Evolutionary conservation across 1,140 invertebrate species (phyloP).

Genomic region (Ostrea denselamellosa): DNA sequence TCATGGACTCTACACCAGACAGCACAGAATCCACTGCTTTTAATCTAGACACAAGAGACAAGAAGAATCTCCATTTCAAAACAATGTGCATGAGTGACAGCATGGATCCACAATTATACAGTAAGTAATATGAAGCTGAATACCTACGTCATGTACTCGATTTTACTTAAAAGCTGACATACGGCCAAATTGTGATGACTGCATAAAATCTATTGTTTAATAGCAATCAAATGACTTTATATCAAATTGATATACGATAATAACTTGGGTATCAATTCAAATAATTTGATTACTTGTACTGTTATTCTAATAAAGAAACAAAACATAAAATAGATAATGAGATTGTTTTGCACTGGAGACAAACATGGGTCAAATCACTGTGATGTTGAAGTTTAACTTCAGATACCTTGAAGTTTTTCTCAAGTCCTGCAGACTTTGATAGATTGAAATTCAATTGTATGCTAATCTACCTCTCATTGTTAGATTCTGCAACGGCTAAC

Average conservation of each 20-base stretch:
- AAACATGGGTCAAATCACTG: no score
- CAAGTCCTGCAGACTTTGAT: neutral
- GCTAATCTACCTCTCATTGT: conserved; percentile 85
- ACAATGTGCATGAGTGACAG: neutral
- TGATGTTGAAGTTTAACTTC: no score
- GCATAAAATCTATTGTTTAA: no score
- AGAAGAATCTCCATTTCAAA: neutral
- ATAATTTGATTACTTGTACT: no score
- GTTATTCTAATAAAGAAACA: no score
- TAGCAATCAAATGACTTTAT: no score
- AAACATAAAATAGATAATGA: no score
- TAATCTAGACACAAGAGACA: conserved; percentile 79
- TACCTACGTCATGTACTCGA: neutral
- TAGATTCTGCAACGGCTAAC: conserved; percentile 90
- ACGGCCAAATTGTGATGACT: no score
- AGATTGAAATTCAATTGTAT: neutral
- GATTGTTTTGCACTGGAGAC: no score
- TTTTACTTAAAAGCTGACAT: neutral
- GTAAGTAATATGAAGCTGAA: neutral
- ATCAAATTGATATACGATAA: no score
- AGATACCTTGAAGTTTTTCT: no score
- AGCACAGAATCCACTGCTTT: conserved; percentile 95
- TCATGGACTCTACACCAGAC: conserved; percentile 92
- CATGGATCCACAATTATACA: neutral
- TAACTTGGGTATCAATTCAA: no score